Base-by-base conservation (phyloP, 2,888 invertebrate genomes). In the Willowsia nigromaculata region DNA sequence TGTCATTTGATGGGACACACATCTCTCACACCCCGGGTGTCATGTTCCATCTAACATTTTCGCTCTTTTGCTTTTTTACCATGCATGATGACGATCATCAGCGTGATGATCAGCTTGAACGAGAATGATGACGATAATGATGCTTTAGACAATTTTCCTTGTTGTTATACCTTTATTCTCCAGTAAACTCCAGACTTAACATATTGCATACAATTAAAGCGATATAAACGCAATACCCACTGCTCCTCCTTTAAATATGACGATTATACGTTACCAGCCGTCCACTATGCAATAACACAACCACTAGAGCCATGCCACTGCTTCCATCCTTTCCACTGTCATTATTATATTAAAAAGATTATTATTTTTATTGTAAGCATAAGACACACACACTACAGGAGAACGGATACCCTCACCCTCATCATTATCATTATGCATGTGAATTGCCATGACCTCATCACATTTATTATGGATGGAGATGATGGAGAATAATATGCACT, bases 11-110 rank as follows among this genome's bases (percentile, higher is more conserved):
- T 90, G 90, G 86, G 86, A 86, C 90, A 86, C 80, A 86, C 87
- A 90, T 90, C 86, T 86, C 76, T 90, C 90, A 90, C 90, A 90
- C 90, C 90, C 90, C 90, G 82, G 85, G 81, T 90, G 90, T 86
- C 90, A 90, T 90, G 86, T 90, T 81, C 90, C 81, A 86, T 85
- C 85, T 59, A 80, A 68, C 53, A 56, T 85, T 74, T 85, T 82
- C 82, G 81, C 82, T 82, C 82, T 82, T 82, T 82, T 82, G 62
- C 81, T 82, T 78, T 76, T 78, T 78, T 78, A 53, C 50, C 78
- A 53, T 62, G 65, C 81, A 81, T 25, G 78, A 50, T 50, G 78
- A 78, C 18, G 33, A 53, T 78, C 78, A 78, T 53, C 78, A 53
- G 50, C 53, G 50, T 76, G 76, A 78, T 78, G 25, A 47, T 68